phyloP scores from a whole-genome alignment of 2,888 invertebrate species.

The Ochlodes sylvanus region DNA sequence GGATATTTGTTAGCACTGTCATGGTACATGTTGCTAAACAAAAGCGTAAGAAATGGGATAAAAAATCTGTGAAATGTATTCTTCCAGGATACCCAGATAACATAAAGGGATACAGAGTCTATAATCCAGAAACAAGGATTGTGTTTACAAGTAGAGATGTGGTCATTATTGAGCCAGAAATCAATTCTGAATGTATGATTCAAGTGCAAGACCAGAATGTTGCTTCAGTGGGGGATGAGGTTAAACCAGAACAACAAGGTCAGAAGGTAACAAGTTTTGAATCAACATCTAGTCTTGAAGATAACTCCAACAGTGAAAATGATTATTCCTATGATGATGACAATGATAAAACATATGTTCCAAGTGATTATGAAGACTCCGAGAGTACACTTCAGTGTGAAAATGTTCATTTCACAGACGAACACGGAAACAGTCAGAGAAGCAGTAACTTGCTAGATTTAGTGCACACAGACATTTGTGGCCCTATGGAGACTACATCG shows the following conservation, averaged over 20 bases:
- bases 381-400: constrained; percentile 13
- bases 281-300: constrained; percentile 13
- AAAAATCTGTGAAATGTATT: neutral
- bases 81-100: constrained; percentile 1
- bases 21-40: constrained; percentile 32
- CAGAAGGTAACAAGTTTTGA: constrained; percentile 12
- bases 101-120: constrained; percentile 13
- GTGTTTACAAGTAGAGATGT: constrained; percentile 25
- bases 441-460: no score
- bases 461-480: no score
- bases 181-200: constrained; percentile 25
- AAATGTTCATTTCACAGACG: neutral
- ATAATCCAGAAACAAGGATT: constrained; percentile 6
- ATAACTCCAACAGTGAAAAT: constrained; percentile 14
- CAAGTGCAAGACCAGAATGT: constrained; percentile 30
- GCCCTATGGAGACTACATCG: no score
- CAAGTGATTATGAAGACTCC: constrained; percentile 24
- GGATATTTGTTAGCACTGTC: constrained; percentile 25
- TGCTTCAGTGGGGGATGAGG: constrained; percentile 29
- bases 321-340: constrained; percentile 8
- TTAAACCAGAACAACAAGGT: constrained; percentile 2
- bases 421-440: constrained; percentile 24
- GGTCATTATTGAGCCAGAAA: constrained; percentile 18
- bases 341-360: constrained; percentile 20
- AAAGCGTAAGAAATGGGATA: constrained; percentile 20